Evolutionary conservation across 2,797 vertebrate genomes (phyloP).

Genomic region (Aythya fuligula): DNA sequence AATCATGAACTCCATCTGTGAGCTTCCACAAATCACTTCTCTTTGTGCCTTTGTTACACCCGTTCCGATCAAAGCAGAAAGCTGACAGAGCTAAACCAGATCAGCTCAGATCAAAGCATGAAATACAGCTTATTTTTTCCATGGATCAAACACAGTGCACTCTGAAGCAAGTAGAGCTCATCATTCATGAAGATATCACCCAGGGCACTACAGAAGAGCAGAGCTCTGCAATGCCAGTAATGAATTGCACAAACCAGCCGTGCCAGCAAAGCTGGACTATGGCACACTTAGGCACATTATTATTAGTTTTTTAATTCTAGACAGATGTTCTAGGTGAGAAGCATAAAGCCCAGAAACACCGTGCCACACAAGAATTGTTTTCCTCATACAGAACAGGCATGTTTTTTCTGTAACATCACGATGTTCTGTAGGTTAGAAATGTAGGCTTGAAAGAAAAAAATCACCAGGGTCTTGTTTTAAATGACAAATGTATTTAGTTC

Average conservation of each 20-base stretch:
- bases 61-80: neutral
- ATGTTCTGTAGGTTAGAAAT: fast-evolving
- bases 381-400: neutral
- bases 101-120: neutral
- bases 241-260: neutral
- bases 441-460: neutral
- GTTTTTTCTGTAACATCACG: neutral
- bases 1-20: neutral
- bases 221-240: neutral
- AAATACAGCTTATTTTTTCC: neutral
- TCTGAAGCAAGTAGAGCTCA: neutral
- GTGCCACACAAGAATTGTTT: fast-evolving
- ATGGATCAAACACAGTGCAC: neutral
- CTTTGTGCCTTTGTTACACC: neutral
- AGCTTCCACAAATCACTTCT: neutral
- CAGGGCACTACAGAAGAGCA: neutral
- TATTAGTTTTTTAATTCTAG: neutral
- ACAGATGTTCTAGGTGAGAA: neutral
- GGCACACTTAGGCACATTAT: neutral
- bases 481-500: neutral
- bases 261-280: neutral
- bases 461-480: neutral
- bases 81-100: neutral
- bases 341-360: neutral
- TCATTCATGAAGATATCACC: fast-evolving